A percentile compares a stretch with the other conserved stretches of the same genome.
phyloP scores from a whole-genome alignment of 2,113 vertebrate species.

The Raja brachyura region DNA sequence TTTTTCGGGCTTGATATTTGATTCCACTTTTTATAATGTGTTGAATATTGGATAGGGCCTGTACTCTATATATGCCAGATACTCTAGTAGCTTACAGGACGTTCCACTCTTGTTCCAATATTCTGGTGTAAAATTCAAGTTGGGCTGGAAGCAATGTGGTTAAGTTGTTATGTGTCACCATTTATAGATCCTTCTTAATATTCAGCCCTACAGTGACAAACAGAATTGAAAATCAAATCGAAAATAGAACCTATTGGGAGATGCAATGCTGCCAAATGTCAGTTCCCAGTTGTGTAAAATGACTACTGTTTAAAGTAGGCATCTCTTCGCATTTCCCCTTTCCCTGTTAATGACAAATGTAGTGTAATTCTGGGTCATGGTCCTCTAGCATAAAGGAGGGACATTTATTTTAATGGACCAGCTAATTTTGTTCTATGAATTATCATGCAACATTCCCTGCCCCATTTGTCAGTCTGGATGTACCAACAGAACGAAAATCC shows the following conservation, averaged over 20 bases:
- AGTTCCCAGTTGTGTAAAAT: neutral
- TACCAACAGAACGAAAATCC: conserved; percentile 5
- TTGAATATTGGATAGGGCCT: no score
- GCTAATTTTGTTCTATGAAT: neutral
- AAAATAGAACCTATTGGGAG: neutral
- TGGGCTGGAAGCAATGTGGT: neutral
- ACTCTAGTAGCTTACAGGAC: neutral
- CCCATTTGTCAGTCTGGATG: neutral
- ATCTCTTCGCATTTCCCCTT: neutral
- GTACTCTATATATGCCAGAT: no score
- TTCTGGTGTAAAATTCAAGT: neutral
- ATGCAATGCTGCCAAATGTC: neutral
- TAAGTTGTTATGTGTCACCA: neutral
- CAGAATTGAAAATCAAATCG: neutral
- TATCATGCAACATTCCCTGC: neutral
- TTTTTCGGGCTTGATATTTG: no score
- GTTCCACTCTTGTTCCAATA: neutral
- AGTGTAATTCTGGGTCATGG: neutral
- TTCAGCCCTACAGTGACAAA: neutral
- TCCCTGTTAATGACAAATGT: neutral
- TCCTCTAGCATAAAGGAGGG: neutral
- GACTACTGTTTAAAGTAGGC: neutral
- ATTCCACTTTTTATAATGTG: no score
- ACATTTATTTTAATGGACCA: neutral
- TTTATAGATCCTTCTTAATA: neutral